A percentile compares a stretch with the other conserved stretches of the same genome.
These are phyloP conservation scores for Polylopha cassiicola DNA, from an alignment of 2,888 invertebrate genomes.

Conservation along the genomic window DNA sequence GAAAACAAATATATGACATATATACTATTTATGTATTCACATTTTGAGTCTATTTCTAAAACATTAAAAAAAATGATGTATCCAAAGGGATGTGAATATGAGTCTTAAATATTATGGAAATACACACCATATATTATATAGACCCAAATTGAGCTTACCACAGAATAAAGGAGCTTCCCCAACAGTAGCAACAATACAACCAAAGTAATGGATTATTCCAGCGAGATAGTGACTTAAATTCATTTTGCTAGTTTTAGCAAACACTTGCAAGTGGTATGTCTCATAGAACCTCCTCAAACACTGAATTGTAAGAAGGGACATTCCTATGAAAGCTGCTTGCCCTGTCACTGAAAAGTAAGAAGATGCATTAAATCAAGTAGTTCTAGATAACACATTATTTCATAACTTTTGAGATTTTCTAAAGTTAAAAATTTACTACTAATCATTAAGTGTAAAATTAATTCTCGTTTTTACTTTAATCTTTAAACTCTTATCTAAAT, in stretches of 20 bases:
- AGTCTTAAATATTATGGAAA: too few relatives aligned
- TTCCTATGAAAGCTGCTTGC: constrained; percentile 77
- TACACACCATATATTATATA: too few relatives aligned
- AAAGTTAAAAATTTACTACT: too few relatives aligned
- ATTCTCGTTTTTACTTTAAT: neutral
- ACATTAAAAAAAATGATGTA: too few relatives aligned
- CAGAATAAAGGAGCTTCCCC: constrained; percentile 84
- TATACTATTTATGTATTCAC: too few relatives aligned
- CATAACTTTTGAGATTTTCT: too few relatives aligned
- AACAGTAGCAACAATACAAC: constrained; percentile 79
- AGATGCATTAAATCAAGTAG: constrained; percentile 13
- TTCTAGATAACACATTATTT: neutral
- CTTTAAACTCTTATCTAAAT: too few relatives aligned
- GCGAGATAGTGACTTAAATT: constrained; percentile 86
- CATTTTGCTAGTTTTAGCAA: constrained; percentile 85
- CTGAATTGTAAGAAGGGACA: constrained; percentile 81
- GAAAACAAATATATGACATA: too few relatives aligned
- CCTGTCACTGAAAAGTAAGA: constrained; percentile 72
- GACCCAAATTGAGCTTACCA: constrained; percentile 48
- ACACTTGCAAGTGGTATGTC: constrained; percentile 87
- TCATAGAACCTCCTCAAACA: constrained; percentile 87
- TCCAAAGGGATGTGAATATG: too few relatives aligned
- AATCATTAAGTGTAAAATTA: neutral
- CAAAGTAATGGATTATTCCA: constrained; percentile 88
- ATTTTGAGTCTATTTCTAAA: too few relatives aligned